Evolutionary conservation across 1,140 invertebrate genomes (phyloP), one percentile per base, ranked within the genome.

Genomic region (Teleopsis dalmanni): DNA sequence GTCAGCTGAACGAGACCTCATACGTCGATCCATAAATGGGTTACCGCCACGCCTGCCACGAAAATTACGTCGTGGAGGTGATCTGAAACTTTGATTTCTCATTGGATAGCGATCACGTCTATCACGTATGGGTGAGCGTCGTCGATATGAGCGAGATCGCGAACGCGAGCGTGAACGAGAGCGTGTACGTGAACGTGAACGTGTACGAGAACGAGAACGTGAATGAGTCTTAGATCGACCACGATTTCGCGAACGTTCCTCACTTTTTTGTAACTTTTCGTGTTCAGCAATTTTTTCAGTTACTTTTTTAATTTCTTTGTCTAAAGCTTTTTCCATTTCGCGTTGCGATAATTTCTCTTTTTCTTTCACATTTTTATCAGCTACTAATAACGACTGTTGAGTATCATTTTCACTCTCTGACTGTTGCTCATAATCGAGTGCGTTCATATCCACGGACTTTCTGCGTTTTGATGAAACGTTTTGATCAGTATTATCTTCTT

Each of bases 341-440:
- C 36, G 18, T 11, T 47, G 7, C 5, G 46, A 21, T 36, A 27
- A 21, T 14, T 29, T 19, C 10, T 40, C 38, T 29, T 34, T 42
- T 21, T 43, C 40, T 2, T 14, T 40, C 1, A 29, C 31, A 7
- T 13, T 23, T 31, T 42, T 38, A 33, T 22, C 40, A 1, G 23
- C n/a, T 21, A 29, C n/a, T n/a, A n/a, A n/a, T n/a, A n/a, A n/a
- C 31, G 10, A 7, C 43, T 7, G 21, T 23, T 7, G 3, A 9
- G 14, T 36, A 18, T 31, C 19, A 31, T 47, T 51, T 19, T 71
- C 68, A 29, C 55, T 58, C 2, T 64, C 66, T 0, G 61, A 57
- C 37, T 65, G 67, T 49, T 70, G 64, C 13, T 71, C 66, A 26
- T 70, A 70, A 36, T 70, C 67, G 19, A 70, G 21, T 0, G 66